A percentile compares a stretch with the other conserved stretches of the same genome.
phyloP scores from a whole-genome alignment of 1,140 invertebrate genomes.

The Lepidurus arcticus region DNA sequence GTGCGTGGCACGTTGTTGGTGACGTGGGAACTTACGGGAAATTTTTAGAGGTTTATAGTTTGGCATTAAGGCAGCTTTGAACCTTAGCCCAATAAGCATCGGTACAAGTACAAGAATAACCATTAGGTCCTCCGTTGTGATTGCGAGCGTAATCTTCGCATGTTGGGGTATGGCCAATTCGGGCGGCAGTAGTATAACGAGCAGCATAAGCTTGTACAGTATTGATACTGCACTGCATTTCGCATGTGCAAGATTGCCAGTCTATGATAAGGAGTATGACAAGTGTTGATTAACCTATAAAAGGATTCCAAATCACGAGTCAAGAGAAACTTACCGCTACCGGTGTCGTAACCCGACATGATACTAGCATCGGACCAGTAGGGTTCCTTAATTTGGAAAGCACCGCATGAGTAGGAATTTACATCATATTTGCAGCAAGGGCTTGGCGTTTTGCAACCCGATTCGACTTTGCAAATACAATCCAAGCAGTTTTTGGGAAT shows the following conservation, averaged over 20 bases:
- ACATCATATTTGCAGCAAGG: not conserved
- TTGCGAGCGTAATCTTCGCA: slow-evolving; percentile 26
- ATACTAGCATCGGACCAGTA: not conserved
- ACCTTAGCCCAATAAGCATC: slow-evolving; percentile 20
- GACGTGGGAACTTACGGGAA: not conserved
- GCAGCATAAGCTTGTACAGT: slow-evolving; percentile 24
- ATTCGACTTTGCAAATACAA: not conserved
- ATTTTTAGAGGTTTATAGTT: not conserved
- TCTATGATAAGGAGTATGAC: not conserved
- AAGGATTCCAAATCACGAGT: not conserved
- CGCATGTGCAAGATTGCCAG: slow-evolving; percentile 23
- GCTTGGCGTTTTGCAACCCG: not conserved
- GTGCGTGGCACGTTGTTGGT: not conserved
- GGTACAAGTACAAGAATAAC: slow-evolving; percentile 24
- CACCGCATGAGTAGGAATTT: not conserved
- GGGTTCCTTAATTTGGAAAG: slow-evolving; percentile 4
- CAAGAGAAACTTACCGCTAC: not conserved
- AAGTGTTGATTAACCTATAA: not conserved
- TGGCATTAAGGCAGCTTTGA: not conserved
- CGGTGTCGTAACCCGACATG: not conserved
- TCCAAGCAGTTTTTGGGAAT: not conserved
- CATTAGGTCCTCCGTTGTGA: slow-evolving; percentile 24
- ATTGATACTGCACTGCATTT: not conserved
- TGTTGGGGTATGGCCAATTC: slow-evolving; percentile 17
- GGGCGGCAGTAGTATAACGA: not conserved